Conservation (phyloP, 2,113 vertebrate species). For the Bothrops jararaca region DNA sequence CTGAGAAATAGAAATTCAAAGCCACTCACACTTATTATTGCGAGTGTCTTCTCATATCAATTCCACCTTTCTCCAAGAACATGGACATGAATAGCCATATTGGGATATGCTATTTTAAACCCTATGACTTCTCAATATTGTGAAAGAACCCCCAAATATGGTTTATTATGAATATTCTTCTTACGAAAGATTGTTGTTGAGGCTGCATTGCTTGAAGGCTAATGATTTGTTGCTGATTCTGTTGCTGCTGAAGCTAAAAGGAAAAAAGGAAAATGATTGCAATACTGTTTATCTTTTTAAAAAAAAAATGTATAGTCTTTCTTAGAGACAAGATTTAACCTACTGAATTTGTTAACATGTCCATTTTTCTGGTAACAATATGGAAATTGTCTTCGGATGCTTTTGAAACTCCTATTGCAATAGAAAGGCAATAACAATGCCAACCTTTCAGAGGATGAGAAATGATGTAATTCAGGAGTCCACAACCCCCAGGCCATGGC, state of each 20-base stretch:
- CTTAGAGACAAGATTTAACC: not conserved
- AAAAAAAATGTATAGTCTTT: not conserved
- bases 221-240: slow-evolving; percentile 54
- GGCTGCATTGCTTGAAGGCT: slow-evolving; percentile 68
- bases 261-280: not conserved
- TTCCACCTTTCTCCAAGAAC: not conserved
- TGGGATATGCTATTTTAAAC: not conserved
- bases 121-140: not conserved
- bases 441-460: not conserved
- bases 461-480: not conserved
- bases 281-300: accelerated
- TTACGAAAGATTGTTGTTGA: slow-evolving; percentile 72
- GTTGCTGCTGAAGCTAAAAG: slow-evolving; percentile 55
- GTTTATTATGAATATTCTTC: not conserved
- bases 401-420: not conserved
- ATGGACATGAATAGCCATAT: not conserved
- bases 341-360: not conserved
- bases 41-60: not conserved
- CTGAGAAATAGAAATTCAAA: not conserved
- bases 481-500: no score
- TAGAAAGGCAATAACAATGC: not conserved
- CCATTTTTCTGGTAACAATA: not conserved
- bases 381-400: not conserved
- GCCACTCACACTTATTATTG: not conserved
- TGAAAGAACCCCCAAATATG: not conserved